Evolutionary conservation across 2,797 vertebrate genomes (phyloP).

Genomic region (Perdix hodgsoniae): DNA sequence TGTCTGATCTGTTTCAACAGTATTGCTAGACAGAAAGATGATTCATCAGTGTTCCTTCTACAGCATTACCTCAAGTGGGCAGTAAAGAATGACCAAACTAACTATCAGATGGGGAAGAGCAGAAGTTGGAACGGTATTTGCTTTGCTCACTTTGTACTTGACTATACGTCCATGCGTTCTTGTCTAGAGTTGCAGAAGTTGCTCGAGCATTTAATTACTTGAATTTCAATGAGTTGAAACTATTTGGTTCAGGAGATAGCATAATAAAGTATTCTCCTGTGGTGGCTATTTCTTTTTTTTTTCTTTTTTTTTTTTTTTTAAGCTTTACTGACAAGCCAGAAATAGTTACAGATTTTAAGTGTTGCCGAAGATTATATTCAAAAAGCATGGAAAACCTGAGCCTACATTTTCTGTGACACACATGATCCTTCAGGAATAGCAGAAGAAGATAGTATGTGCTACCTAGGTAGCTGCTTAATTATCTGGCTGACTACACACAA

Average conservation of each 20-base stretch:
- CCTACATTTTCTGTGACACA: background rate
- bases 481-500: background rate
- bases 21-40: background rate
- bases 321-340: background rate
- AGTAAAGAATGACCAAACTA: conserved; percentile 58
- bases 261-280: conserved; percentile 52
- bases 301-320: conserved; percentile 16
- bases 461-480: background rate
- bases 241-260: conserved; percentile 33
- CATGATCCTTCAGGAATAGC: background rate
- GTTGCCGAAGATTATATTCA: conserved; percentile 5
- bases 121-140: conserved; percentile 2
- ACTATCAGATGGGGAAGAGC: conserved; percentile 42
- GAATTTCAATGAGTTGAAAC: conserved; percentile 55
- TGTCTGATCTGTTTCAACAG: conserved; percentile 43
- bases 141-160: conserved; percentile 26
- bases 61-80: conserved; percentile 7
- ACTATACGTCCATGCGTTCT: background rate
- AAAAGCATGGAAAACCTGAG: background rate
- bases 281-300: background rate
- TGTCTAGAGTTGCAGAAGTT: background rate
- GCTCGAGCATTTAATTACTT: conserved; percentile 66
- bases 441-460: background rate
- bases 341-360: conserved; percentile 43
- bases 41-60: conserved; percentile 56